Conservation (phyloP, 2,113 vertebrate genomes). For the Gasterosteus nipponicus region DNA sequence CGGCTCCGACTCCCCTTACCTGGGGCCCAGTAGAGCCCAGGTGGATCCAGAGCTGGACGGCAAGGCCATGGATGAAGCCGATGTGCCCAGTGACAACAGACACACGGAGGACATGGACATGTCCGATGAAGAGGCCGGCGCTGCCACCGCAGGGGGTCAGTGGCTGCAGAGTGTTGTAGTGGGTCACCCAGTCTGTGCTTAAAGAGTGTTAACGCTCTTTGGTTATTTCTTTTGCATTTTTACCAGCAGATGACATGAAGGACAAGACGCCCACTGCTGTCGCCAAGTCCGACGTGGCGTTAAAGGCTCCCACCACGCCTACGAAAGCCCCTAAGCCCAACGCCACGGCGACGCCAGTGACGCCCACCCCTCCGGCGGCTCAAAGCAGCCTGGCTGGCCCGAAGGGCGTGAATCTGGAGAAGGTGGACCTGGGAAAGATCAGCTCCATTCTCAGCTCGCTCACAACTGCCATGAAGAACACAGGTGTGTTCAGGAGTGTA, state of each 20-base stretch:
- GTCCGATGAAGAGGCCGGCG: constrained; percentile 88
- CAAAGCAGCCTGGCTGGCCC: constrained; percentile 60
- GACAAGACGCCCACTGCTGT: constrained; percentile 77
- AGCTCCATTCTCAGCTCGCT: constrained; percentile 97
- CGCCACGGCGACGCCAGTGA: constrained; percentile 56
- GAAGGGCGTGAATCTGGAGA: constrained; percentile 91
- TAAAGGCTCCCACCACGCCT: constrained; percentile 59
- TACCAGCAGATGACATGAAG: constrained; percentile 86
- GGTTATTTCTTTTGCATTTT: neutral
- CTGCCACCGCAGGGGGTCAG: constrained; percentile 79
- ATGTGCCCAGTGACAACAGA: constrained; percentile 81
- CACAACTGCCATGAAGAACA: constrained; percentile 96
- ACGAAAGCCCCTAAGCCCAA: constrained; percentile 52
- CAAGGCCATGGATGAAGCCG: constrained; percentile 77
- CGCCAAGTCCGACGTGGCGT: constrained; percentile 64
- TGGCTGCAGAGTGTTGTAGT: constrained; percentile 6
- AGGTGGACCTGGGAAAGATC: constrained; percentile 98
- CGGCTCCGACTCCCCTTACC: constrained; percentile 93
- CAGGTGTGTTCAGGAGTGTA: constrained; percentile 83
- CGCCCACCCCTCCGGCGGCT: constrained; percentile 62
- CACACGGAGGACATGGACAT: constrained; percentile 97
- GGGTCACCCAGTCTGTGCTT: neutral
- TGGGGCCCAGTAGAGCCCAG: constrained; percentile 71
- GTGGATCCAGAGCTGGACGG: constrained; percentile 76
- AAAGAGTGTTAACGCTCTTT: neutral